Percentiles rank a stretch among this genome's conserved stretches.
phyloP scores from a whole-genome alignment of 2,888 invertebrate genomes.

The Drosophila nigritarsus region DNA sequence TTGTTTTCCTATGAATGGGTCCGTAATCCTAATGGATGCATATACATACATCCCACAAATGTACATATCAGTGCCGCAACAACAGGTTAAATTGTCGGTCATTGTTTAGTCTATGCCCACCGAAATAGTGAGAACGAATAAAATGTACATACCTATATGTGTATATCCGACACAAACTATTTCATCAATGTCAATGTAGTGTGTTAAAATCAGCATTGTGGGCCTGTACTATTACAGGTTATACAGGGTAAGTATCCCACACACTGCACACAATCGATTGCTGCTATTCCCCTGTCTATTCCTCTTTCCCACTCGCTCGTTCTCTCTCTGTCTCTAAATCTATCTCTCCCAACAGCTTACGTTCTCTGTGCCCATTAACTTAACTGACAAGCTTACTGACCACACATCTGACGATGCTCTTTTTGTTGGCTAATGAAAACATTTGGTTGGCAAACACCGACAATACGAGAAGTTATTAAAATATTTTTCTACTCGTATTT shows the following conservation, averaged over 20 bases:
- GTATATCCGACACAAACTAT: background rate
- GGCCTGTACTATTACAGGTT: conserved; percentile 3
- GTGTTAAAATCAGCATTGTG: background rate
- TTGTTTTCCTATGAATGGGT: background rate
- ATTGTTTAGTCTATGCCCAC: background rate
- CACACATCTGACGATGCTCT: conserved; percentile 29
- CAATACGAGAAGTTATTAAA: conserved; percentile 70
- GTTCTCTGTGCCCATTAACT: conserved; percentile 23
- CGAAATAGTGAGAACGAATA: background rate
- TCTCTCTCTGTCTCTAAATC: background rate
- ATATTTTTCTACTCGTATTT: conserved; percentile 62
- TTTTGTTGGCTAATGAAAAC: conserved; percentile 71
- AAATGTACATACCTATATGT: background rate
- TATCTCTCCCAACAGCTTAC: background rate
- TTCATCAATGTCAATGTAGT: background rate
- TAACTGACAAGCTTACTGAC: conserved; percentile 35
- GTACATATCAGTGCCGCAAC: background rate
- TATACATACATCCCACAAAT: background rate
- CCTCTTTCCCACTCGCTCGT: background rate
- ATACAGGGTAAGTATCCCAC: conserved; percentile 3
- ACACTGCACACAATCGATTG: conserved; percentile 38
- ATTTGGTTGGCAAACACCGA: conserved; percentile 56
- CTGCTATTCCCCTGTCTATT: conserved; percentile 9
- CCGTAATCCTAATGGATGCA: background rate
- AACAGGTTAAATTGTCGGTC: background rate